Evolutionary conservation across 37 sponge, comb jelly and placozoan species (phyloP).

Genomic region (Geodia barretti): DNA sequence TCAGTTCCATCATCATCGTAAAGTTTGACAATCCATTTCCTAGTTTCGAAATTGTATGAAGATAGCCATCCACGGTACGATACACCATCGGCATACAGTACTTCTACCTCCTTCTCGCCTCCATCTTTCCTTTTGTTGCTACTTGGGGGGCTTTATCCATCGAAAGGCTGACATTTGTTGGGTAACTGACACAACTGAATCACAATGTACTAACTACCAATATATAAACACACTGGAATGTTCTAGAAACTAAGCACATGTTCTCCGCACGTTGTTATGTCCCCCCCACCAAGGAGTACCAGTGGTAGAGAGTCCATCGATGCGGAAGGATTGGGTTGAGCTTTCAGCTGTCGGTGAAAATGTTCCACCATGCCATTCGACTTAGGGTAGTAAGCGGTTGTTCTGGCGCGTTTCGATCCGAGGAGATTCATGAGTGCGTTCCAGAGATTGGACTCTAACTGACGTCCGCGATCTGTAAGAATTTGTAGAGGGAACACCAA

Average conservation of each 20-base stretch:
- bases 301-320: conserved; percentile 37
- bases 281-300: conserved; percentile 35
- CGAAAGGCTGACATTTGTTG: not conserved
- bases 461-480: too few relatives aligned
- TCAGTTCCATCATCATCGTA: conserved; percentile 5
- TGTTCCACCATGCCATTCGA: conserved; percentile 68
- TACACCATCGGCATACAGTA: conserved; percentile 1
- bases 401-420: conserved; percentile 45
- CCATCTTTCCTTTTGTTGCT: not conserved
- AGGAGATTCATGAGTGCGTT: conserved; percentile 22
- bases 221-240: too few relatives aligned
- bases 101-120: not conserved
- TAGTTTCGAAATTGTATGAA: not conserved
- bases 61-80: conserved; percentile 3
- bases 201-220: too few relatives aligned
- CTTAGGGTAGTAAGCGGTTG: conserved; percentile 64
- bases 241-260: too few relatives aligned
- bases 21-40: conserved; percentile 5
- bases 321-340: conserved; percentile 17
- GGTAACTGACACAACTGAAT: too few relatives aligned
- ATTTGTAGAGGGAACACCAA: too few relatives aligned
- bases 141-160: not conserved
- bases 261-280: too few relatives aligned
- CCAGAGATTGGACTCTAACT: too few relatives aligned
- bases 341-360: conserved; percentile 59